Base-by-base conservation (phyloP, 2,797 vertebrate species). In the Gymnodraco acuticeps region DNA sequence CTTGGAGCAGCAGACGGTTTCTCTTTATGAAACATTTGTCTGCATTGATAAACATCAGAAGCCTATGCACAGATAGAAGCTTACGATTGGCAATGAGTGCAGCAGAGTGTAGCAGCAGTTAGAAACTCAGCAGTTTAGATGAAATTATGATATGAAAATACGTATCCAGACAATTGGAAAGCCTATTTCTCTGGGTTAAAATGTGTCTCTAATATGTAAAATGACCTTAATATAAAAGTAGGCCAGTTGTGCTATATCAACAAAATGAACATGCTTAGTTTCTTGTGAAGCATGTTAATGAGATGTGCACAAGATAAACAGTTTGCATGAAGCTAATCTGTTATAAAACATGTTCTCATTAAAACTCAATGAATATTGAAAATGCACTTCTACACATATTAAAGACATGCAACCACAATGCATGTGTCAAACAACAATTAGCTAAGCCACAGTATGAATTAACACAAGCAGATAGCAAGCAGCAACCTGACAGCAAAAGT, bases 61-160 rank as follows among this genome's bases (percentile, higher is more conserved):
- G n/a, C n/a, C n/a, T 43, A 61, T 33, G 5, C 56, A 78, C 75
- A 27, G 51, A 56, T 77, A 65, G 74, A 48, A 79, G 75, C 20
- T 77, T 51, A 67, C 75, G 31, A 55, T 52, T 53, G 46, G 19
- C 33, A 79, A 69, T 46, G 42, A 75, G 56, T 23, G 51, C 59
- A 76, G 64, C 47, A 45, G 66, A 31, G 42, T 12, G 65, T 52
- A 63, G 51, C 59, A 76, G 62, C 45, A 67, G 33, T 27, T 27
- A 64, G 41, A 10, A 80, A 62, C 64, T 62, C 60, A 58, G 73
- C 63, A 75, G 62, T 85, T 82, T 60, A 73, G 79, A 87, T 87
- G 70, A 27, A 79, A 84, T 81, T 81, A 84, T 52, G 74, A 88
- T 76, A 73, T 70, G 71, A 81, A 68, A 82, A 81, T 38, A 9